Evolutionary conservation across 2,797 vertebrate species (phyloP), one percentile per base, ranked within the genome.

Genomic region (Euphonia xanthogaster): DNA sequence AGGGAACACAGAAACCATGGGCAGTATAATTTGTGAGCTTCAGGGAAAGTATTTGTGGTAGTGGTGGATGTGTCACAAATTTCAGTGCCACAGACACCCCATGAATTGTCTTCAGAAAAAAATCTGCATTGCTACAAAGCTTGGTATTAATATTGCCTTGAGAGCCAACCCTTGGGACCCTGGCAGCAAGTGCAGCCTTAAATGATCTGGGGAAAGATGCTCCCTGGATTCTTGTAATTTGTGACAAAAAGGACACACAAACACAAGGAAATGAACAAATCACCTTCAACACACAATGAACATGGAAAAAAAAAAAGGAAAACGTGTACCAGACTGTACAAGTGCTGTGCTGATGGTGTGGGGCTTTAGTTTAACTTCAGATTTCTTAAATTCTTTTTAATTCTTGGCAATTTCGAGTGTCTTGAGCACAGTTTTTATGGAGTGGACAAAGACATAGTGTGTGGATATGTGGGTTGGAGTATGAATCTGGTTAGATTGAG

Each of bases 1-100:
- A 93, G 71, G 79, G 85, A 97, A 81, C 81, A 96, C 94, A 92
- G 47, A 80, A 94, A 77, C 62, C 85, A 75, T 78, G 63, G 92
- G 84, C 85, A 91, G 83, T 96, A 95, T 95, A 97, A 96, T 55
- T 81, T 35, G 44, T 18, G 58, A 55, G 61, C 83, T 73, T 58
- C 66, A 27, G 42, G 76, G 31, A 81, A 92, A 92, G 62, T 42
- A 35, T 89, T 68, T 72, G 78, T 55, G 67, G 82, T 70, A 75
- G 51, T 62, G 80, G 72, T 8, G 16, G 81, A 70, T 50, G 33
- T 81, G 47, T 88, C 92, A 76, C 33, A 70, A 84, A 77, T 92
- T 73, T 66, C 18, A 27, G 70, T 39, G 60, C 57, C 62, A 62
- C 72, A 67, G 93, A 74, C 47, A 58, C 23, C 37, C 68, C 25